Percentiles rank a stretch among this genome's conserved stretches.
These are phyloP conservation scores for Hormaphis cornu DNA, from an alignment of 1,140 invertebrate genomes.

Conservation along the genomic window DNA sequence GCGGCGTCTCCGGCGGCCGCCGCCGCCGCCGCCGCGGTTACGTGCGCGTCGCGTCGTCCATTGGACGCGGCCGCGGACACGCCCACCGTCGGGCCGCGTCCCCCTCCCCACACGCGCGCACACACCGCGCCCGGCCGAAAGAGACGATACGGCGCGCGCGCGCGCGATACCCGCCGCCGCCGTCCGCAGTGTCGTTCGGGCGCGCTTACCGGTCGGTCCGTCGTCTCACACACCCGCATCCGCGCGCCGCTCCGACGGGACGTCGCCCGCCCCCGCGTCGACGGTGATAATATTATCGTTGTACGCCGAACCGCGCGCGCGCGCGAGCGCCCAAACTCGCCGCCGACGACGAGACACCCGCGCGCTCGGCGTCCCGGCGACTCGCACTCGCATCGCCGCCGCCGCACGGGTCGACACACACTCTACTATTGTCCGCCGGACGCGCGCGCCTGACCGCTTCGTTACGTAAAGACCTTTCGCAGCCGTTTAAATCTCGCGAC, in stretches of 20 bases:
- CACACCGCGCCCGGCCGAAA: neutral
- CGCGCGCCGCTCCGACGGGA: neutral
- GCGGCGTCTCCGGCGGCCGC: neutral
- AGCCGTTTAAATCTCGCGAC: too few relatives aligned
- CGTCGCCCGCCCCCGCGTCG: neutral
- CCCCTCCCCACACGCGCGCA: neutral
- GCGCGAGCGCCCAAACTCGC: neutral
- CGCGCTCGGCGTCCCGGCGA: neutral
- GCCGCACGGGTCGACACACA: neutral
- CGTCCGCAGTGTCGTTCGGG: constrained; percentile 13
- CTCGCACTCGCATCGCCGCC: neutral
- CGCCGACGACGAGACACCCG: too few relatives aligned
- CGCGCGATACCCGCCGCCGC: constrained; percentile 6
- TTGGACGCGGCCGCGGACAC: constrained; percentile 12
- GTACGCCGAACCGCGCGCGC: neutral
- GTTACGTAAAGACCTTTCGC: too few relatives aligned
- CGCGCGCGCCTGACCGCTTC: too few relatives aligned
- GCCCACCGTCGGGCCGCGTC: constrained; percentile 6
- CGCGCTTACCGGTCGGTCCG: constrained; percentile 27
- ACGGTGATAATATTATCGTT: neutral
- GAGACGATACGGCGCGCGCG: neutral
- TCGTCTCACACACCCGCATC: neutral
- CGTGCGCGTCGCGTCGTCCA: neutral
- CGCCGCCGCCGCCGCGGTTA: neutral
- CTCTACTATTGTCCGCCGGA: too few relatives aligned